Base-by-base conservation (phyloP, 37 sponge, comb jelly and placozoan species). In the Spongia lamella region DNA sequence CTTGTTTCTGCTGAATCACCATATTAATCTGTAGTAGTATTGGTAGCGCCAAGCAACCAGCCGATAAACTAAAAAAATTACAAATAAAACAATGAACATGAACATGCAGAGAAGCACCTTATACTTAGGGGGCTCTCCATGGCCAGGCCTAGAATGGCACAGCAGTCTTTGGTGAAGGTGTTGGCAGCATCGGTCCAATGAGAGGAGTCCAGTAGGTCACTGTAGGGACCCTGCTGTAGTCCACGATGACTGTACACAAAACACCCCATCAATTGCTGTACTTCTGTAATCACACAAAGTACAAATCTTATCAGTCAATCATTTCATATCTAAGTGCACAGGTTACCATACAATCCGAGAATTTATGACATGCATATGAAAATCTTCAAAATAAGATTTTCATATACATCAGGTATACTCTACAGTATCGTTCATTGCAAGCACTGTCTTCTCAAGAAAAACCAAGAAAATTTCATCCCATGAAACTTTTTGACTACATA, bases 181-280 rank as follows among this genome's bases (percentile, higher is more conserved):
- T 92, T 89, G 1, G 79, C 80, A 22, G 84, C 90, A 58, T 92
- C 93, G 1, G 70, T 88, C 89, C 89, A 92, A 56, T 83, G 77
- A 79, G 82, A 83, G 65, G 85, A 85, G 51, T 88, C 85, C 38
- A 92, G 82, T 13, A 92, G 83, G 63, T 84, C 85, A 14, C 79
- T 25, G 50, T 92, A 92, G 0, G 93, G 93, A 53, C 83, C 82
- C 21, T 70, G 49, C 67, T 73, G 61, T 14, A 92, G 74, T 9
- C 90, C 93, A 43, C 79, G 53, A 24, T 80, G 73, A 51, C 27
- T 34, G 63, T 79, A 92, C 20, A 84, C 77, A 14, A 92, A 79
- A 58, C 86, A 88, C 0, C 89, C 93, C 93, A 92, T 92, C 47
- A 92, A 63, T 40, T 79, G 66, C 50, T 92, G 88, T 35, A 92